These are phyloP conservation scores for Xenopus laevis DNA, from an alignment of 2,113 vertebrate species.

Conservation along the genomic window DNA sequence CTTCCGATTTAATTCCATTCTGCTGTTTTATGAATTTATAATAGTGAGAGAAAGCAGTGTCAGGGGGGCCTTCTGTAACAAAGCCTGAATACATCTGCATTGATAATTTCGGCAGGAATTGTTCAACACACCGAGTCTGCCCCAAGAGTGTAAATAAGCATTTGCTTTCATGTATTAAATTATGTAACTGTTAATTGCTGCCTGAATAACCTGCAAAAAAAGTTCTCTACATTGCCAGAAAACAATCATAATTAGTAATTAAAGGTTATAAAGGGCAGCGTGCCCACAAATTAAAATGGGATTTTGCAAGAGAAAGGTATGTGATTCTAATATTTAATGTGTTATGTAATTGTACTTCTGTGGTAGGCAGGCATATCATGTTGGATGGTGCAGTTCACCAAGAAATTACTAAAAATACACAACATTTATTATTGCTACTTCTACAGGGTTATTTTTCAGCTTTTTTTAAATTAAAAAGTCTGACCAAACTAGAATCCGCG, in stretches of 20 bases:
- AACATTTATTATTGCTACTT: too few relatives aligned
- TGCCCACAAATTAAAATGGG: conserved; percentile 37
- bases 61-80: conserved; percentile 26
- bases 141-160: conserved; percentile 44
- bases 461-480: too few relatives aligned
- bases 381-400: conserved; percentile 5
- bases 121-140: conserved; percentile 21
- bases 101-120: conserved; percentile 39
- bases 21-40: conserved; percentile 17
- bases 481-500: too few relatives aligned
- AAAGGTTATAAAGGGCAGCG: conserved; percentile 39
- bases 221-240: conserved; percentile 16
- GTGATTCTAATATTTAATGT: conserved; percentile 20
- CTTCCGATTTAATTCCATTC: conserved; percentile 9
- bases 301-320: conserved; percentile 21
- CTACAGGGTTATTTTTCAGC: too few relatives aligned
- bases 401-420: conserved; percentile 14
- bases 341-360: conserved; percentile 1
- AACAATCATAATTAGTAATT: conserved; percentile 45
- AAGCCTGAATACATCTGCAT: conserved; percentile 24
- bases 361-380: neutral
- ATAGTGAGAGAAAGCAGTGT: conserved; percentile 19
- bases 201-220: conserved; percentile 26
- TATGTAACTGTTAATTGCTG: conserved; percentile 43
- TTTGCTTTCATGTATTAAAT: conserved; percentile 43